A percentile compares a stretch with the other conserved stretches of the same genome.
Evolutionary conservation across 2,113 vertebrate species (phyloP).

Genomic region (Cyprinodon variegatus): DNA sequence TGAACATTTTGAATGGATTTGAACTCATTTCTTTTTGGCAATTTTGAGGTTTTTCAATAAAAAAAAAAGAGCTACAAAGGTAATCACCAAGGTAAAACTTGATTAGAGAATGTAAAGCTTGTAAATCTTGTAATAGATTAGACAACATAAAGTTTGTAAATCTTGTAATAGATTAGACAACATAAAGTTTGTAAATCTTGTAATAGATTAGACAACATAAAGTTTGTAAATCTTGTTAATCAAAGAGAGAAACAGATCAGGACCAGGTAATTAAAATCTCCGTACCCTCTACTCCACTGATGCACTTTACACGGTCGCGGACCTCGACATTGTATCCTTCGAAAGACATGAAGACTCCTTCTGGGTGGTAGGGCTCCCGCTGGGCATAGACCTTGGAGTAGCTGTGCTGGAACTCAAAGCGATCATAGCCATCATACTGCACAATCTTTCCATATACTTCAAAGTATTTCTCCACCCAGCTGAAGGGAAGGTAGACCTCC

Average conservation of each 20-base stretch:
- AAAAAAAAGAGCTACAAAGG: background rate
- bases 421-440: constrained; percentile 90
- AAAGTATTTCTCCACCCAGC: constrained; percentile 96
- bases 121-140: no score
- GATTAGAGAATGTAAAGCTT: no score
- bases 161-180: no score
- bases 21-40: constrained; percentile 12
- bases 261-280: background rate
- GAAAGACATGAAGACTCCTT: constrained; percentile 98
- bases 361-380: constrained; percentile 91
- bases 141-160: no score
- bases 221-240: no score
- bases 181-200: no score
- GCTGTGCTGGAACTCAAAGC: constrained; percentile 98
- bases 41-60: background rate
- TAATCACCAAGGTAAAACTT: no score
- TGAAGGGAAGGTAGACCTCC: constrained; percentile 94
- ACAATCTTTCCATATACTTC: constrained; percentile 94
- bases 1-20: constrained; percentile 2
- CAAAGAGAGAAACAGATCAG: background rate
- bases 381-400: constrained; percentile 96
- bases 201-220: no score
- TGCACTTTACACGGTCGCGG: constrained; percentile 95
- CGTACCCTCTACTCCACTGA: constrained; percentile 96
- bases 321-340: constrained; percentile 99